Conservation (phyloP, 2,888 invertebrate species). For the Hemicrepidius hirtus region DNA sequence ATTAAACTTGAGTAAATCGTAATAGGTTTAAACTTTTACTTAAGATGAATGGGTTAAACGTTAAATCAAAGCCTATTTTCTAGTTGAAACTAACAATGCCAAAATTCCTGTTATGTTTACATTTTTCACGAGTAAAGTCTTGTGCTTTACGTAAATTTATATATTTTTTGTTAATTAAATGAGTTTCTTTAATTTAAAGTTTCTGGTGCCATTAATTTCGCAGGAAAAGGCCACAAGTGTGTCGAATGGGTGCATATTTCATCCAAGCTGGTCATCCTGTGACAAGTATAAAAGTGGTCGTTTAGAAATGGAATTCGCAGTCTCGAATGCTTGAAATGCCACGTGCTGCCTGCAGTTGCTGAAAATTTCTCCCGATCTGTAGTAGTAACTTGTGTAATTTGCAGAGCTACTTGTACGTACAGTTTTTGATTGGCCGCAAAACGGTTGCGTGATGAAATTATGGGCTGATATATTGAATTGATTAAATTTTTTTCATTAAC, state of each 20-base stretch:
- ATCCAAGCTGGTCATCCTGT: constrained; percentile 42
- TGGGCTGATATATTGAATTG: neutral
- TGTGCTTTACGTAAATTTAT: constrained; percentile 16
- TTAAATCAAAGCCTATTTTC: no score
- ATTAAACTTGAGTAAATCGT: no score
- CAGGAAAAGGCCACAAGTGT: constrained; percentile 41
- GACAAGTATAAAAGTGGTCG: constrained; percentile 48
- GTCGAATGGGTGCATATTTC: constrained; percentile 46
- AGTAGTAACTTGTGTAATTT: constrained; percentile 23
- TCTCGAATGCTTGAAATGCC: constrained; percentile 34
- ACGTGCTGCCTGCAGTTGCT: constrained; percentile 39
- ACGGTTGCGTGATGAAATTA: constrained; percentile 1
- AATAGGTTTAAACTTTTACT: no score
- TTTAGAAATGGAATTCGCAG: constrained; percentile 48
- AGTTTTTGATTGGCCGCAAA: constrained; percentile 1
- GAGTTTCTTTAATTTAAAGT: constrained; percentile 38
- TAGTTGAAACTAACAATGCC: neutral
- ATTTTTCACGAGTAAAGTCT: neutral
- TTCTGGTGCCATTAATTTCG: constrained; percentile 42
- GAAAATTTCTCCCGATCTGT: constrained; percentile 29
- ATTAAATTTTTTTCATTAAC: constrained; percentile 3
- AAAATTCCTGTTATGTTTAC: neutral
- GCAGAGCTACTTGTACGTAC: constrained; percentile 3
- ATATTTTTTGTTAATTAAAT: constrained; percentile 40
- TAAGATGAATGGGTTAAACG: no score